These are phyloP conservation scores for Neopelma chrysocephalum DNA, from an alignment of 2,797 vertebrate genomes.

Conservation along the genomic window DNA sequence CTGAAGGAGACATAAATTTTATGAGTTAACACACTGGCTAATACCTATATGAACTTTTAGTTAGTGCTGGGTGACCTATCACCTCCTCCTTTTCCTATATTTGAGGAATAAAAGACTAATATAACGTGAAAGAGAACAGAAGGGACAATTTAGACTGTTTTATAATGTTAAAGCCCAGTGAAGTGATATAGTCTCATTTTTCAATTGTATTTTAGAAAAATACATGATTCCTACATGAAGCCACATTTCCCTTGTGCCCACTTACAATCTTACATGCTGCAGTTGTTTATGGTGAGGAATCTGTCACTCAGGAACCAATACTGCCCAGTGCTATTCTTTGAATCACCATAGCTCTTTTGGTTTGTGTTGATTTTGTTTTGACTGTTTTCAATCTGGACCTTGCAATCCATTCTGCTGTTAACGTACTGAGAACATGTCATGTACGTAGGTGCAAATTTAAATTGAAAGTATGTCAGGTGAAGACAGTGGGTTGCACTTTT, in stretches of 20 bases:
- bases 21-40: conserved; percentile 36
- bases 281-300: background rate
- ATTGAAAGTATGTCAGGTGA: background rate
- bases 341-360: background rate
- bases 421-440: accelerated
- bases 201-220: background rate
- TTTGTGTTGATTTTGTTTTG: background rate
- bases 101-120: background rate
- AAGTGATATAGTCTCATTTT: background rate
- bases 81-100: background rate
- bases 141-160: background rate
- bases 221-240: background rate
- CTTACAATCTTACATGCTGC: background rate
- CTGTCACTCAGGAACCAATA: background rate
- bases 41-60: background rate
- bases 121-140: background rate
- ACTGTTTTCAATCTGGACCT: background rate
- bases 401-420: background rate
- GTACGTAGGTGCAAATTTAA: background rate
- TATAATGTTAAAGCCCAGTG: background rate
- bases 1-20: conserved; percentile 22
- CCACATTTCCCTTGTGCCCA: background rate
- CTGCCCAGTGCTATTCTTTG: background rate
- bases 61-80: background rate
- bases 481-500: background rate